phyloP scores from a whole-genome alignment of 2,888 invertebrate genomes.

The Cephalotes varians region DNA sequence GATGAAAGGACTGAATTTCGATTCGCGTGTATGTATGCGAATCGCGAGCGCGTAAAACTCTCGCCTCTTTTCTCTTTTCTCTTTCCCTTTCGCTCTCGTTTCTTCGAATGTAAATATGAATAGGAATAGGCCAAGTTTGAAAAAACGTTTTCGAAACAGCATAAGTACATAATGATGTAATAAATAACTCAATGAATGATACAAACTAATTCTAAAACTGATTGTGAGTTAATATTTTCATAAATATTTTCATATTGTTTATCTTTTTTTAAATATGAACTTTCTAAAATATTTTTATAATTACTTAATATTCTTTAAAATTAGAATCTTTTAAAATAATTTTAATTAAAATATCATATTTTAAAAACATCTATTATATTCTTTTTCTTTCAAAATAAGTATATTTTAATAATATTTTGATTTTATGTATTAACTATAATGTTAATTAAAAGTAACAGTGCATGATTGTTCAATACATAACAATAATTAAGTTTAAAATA shows the following conservation, averaged over 20 bases:
- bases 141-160: conserved; percentile 55
- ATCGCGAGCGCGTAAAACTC: conserved; percentile 43
- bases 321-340: background rate
- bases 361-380: background rate
- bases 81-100: background rate
- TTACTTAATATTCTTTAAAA: background rate
- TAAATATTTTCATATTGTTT: background rate
- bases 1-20: conserved; percentile 69
- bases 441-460: background rate
- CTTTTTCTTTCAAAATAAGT: background rate
- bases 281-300: background rate
- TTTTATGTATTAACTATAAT: background rate
- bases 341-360: background rate
- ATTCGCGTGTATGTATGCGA: conserved; percentile 56
- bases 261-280: too few relatives aligned
- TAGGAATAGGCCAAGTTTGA: conserved; percentile 58
- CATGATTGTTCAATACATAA: background rate
- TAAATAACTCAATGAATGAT: background rate
- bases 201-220: conserved; percentile 8
- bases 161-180: conserved; percentile 52
- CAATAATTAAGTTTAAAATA: conserved; percentile 22
- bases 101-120: conserved; percentile 45
- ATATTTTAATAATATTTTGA: background rate
- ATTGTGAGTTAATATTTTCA: background rate
- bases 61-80: background rate